A percentile compares a stretch with the other conserved stretches of the same genome.
phyloP scores from a whole-genome alignment of 2,888 invertebrate species.

The Pediacus dermestoides region DNA sequence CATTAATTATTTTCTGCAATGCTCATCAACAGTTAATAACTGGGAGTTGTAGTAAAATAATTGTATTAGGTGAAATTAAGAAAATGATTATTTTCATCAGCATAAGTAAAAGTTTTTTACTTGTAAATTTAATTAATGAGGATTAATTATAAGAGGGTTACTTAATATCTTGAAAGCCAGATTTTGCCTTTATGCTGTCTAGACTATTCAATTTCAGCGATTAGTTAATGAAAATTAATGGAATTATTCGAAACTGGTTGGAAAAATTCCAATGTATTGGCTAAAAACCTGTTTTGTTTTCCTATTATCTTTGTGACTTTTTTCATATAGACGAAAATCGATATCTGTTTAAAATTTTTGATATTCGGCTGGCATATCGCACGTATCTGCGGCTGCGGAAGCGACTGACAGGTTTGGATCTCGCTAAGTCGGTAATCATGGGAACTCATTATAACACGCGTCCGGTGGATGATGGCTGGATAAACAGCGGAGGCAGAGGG shows the following conservation, averaged over 20 bases:
- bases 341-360: slow-evolving; percentile 1
- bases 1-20: too few relatives aligned
- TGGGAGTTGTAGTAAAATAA: too few relatives aligned
- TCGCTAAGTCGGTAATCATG: slow-evolving; percentile 39
- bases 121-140: slow-evolving; percentile 6
- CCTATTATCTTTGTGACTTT: too few relatives aligned
- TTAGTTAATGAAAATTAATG: slow-evolving; percentile 12
- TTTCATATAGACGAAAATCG: too few relatives aligned
- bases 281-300: too few relatives aligned
- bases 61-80: slow-evolving; percentile 5
- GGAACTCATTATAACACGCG: slow-evolving; percentile 44
- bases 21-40: too few relatives aligned
- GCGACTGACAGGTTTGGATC: slow-evolving; percentile 29
- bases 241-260: slow-evolving; percentile 10
- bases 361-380: slow-evolving; percentile 8
- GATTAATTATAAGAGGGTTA: slow-evolving; percentile 11
- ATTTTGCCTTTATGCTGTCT: slow-evolving; percentile 12
- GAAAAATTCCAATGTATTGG: too few relatives aligned
- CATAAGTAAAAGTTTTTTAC: too few relatives aligned
- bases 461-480: slow-evolving; percentile 42
- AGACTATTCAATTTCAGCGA: slow-evolving; percentile 10
- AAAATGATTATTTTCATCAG: slow-evolving; percentile 8
- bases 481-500: slow-evolving; percentile 37
- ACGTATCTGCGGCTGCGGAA: too few relatives aligned
- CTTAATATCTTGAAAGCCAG: slow-evolving; percentile 9